Evolutionary conservation across 2,113 vertebrate species (phyloP), one percentile per base, ranked within the genome.

Genomic region (Mustelus asterias): DNA sequence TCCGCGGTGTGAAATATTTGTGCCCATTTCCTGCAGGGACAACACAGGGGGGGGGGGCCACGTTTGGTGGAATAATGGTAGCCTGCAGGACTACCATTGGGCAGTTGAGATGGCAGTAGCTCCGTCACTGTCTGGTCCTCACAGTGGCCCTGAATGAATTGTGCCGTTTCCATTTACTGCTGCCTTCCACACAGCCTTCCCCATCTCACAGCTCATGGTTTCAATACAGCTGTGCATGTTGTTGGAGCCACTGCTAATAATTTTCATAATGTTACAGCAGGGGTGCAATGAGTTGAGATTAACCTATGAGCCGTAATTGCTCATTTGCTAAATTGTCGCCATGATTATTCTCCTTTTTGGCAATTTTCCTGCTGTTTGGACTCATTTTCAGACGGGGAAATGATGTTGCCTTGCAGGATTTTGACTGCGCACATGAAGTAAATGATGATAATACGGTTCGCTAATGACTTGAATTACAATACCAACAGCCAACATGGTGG

Each of bases 271-370:
- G 97, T 97, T 97, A 97, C 97, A 97, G 97, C 98, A 98, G 97
- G 98, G 97, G 98, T 98, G 98, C 98, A 98, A 98, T 98, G 97
- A 98, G 97, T 98, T 97, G 98, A 98, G 98, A 98, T 98, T 98
- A 99, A 99, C 99, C 98, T 98, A 98, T 18, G 97, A 98, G 97
- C 98, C 98, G 98, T 98, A 98, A 98, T 98, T 98, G 98, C 98
- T 98, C 98, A 97, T 98, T 98, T 98, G 98, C 99, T 98, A 98
- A 98, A 98, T 98, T 98, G 98, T 99, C 99, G 98, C 98, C 99
- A 99, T 99, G 99, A 99, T 99, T 98, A 98, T 99, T 72, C 94
- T 99, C 99, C 99, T 98, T 97, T 99, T 98, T 98, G 98, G 98
- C 98, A 98, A 98, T 98, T 99, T 99, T 97, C 98, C 98, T 98